Evolutionary conservation across 2,797 vertebrate genomes (phyloP).

Genomic region (Sebastes iracundus): DNA sequence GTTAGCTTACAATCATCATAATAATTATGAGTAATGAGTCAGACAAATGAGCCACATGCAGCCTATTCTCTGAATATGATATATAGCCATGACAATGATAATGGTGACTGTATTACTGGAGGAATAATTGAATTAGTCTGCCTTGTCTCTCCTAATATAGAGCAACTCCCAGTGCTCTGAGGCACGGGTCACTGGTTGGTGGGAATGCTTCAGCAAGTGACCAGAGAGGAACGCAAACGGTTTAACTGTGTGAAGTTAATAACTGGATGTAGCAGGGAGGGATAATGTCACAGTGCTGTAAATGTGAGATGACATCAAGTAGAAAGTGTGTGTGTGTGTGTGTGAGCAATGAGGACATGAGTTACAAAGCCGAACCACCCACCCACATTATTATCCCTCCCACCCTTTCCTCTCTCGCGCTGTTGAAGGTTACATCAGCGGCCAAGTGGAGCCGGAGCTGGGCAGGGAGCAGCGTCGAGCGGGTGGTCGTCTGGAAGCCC

Average conservation of each 20-base stretch:
- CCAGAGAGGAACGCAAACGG: constrained; percentile 33
- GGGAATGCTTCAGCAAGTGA: constrained; percentile 19
- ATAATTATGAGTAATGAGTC: not conserved
- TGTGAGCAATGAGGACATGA: constrained; percentile 35
- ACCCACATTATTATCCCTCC: constrained; percentile 20
- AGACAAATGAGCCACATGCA: not conserved
- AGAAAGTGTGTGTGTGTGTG: constrained; percentile 25
- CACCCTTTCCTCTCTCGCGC: constrained; percentile 5
- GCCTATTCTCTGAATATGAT: not conserved
- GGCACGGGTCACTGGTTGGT: constrained; percentile 57
- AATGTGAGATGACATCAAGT: constrained; percentile 60
- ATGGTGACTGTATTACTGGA: constrained; percentile 32
- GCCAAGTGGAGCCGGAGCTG: constrained; percentile 12
- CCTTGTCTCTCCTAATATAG: constrained; percentile 60
- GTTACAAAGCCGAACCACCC: constrained; percentile 34
- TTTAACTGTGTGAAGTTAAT: constrained; percentile 48
- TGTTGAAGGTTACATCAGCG: constrained; percentile 11
- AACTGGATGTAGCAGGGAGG: constrained; percentile 32
- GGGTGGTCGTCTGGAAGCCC: constrained; percentile 31
- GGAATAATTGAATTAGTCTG: constrained; percentile 66
- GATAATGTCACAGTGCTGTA: constrained; percentile 36
- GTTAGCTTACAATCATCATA: not conserved
- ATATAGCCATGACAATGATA: constrained; percentile 6
- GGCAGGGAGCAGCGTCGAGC: constrained; percentile 13
- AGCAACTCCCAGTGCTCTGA: constrained; percentile 21